Evolutionary conservation across 2,888 invertebrate species (phyloP), one percentile per base, ranked within the genome.

Genomic region (Eristalis arbustorum): DNA sequence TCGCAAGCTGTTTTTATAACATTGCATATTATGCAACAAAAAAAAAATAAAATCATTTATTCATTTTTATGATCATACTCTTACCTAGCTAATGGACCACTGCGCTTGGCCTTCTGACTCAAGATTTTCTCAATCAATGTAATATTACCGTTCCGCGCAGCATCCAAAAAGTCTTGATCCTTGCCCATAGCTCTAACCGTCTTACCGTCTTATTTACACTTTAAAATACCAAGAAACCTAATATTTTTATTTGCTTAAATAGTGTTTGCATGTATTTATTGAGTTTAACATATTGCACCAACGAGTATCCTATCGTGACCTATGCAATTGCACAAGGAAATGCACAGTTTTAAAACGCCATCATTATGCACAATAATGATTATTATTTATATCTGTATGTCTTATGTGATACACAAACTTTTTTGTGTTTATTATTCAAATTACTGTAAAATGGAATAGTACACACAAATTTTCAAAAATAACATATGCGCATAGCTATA

Each of bases 91-190:
- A 98, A 94, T 91, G 98, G 98, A 94, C 98, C 98, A 94, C 97
- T 97, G 95, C 97, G 96, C 95, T 97, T 97, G 91, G 96, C 96
- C 94, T 96, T 96, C 93, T 97, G 97, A 90, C 95, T 96, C 90
- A 98, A 94, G 91, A 98, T 96, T 94, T 98, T 98, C 93, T 98
- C 98, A 89, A 98, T 97, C 90, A 96, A 95, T 90, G 95, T 94
- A 91, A 96, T 95, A 93, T 98, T 97, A 92, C 98, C 98, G 94
- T 96, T 97, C 91, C 98, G 96, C 90, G 98, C 98, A 90, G 98
- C 98, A 93, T 98, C 98, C 93, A 98, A 94, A 93, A 98, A 95
- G 94, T 98, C 98, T 94, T 98, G 98, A 94, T 98, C 98, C 94
- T 98, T 98, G 93, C 98, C 98, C 98, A 98, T 98, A 18, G 57